Percentiles rank a stretch among this genome's conserved stretches.
phyloP scores from a whole-genome alignment of 1,140 invertebrate species.

The Phymastichus coffea region DNA sequence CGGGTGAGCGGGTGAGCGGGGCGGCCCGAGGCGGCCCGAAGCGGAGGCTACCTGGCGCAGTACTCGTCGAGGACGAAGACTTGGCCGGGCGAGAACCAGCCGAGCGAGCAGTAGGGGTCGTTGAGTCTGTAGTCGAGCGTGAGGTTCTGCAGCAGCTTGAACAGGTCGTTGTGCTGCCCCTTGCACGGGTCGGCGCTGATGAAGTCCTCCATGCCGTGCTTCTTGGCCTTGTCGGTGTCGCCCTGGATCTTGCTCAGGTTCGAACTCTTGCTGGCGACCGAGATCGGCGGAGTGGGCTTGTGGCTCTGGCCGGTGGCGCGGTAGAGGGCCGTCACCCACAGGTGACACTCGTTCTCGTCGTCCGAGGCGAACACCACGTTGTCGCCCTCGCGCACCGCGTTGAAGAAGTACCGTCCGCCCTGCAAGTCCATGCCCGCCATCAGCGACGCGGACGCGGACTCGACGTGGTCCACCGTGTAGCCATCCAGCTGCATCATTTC shows the following conservation, averaged over 20 bases:
- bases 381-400: conserved; percentile 97
- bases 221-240: conserved; percentile 93
- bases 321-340: conserved; percentile 99
- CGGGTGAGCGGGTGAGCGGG: background rate
- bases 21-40: background rate
- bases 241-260: conserved; percentile 88
- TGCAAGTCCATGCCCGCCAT: conserved; percentile 80
- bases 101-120: conserved; percentile 97
- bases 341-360: conserved; percentile 96
- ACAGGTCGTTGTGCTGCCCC: conserved; percentile 91
- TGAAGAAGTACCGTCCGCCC: conserved; percentile 85
- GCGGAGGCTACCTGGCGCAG: conserved; percentile 69
- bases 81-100: conserved; percentile 99
- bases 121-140: conserved; percentile 94
- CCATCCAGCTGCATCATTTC: conserved; percentile 99
- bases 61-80: conserved; percentile 98
- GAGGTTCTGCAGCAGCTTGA: conserved; percentile 87
- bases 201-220: conserved; percentile 99
- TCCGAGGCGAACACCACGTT: conserved; percentile 95
- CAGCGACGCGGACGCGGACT: conserved; percentile 84
- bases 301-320: conserved; percentile 98
- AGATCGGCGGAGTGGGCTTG: conserved; percentile 92
- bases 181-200: conserved; percentile 97
- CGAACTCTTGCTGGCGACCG: conserved; percentile 80
- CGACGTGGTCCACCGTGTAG: conserved; percentile 99